Evolutionary conservation across 1,140 invertebrate species (phyloP).

Genomic region (Phymastichus coffea): DNA sequence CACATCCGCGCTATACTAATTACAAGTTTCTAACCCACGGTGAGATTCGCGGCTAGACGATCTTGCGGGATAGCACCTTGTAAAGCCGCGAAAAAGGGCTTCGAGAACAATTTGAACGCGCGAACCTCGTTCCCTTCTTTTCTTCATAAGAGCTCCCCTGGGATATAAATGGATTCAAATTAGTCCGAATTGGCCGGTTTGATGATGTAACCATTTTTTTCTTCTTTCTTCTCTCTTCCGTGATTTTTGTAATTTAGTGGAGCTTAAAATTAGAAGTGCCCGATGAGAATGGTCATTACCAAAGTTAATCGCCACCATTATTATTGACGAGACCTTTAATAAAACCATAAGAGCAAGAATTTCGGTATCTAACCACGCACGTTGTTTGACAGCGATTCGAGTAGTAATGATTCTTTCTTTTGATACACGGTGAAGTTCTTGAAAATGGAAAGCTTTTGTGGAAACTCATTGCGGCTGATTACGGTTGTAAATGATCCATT

Average conservation of each 20-base stretch:
- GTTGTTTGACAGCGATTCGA: too few relatives aligned
- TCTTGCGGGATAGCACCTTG: neutral
- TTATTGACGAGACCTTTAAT: neutral
- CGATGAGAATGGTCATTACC: neutral
- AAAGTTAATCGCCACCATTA: neutral
- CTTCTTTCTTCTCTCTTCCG: too few relatives aligned
- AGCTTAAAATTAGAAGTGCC: neutral
- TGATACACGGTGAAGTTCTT: too few relatives aligned
- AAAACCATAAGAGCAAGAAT: too few relatives aligned
- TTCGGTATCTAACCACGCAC: too few relatives aligned
- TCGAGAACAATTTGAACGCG: neutral
- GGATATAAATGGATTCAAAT: neutral
- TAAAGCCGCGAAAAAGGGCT: too few relatives aligned
- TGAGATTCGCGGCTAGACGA: neutral
- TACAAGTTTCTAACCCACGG: neutral
- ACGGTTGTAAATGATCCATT: too few relatives aligned
- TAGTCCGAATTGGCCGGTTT: neutral
- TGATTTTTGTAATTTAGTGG: neutral
- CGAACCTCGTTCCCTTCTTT: neutral
- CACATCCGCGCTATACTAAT: conserved; percentile 13
- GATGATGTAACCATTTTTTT: conserved; percentile 9
- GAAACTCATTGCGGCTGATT: too few relatives aligned
- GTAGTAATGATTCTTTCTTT: too few relatives aligned
- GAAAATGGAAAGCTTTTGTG: too few relatives aligned
- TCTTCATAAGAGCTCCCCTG: neutral